These are phyloP conservation scores for Stigmatopora nigra DNA, from an alignment of 2,113 vertebrate species.

Conservation along the genomic window DNA sequence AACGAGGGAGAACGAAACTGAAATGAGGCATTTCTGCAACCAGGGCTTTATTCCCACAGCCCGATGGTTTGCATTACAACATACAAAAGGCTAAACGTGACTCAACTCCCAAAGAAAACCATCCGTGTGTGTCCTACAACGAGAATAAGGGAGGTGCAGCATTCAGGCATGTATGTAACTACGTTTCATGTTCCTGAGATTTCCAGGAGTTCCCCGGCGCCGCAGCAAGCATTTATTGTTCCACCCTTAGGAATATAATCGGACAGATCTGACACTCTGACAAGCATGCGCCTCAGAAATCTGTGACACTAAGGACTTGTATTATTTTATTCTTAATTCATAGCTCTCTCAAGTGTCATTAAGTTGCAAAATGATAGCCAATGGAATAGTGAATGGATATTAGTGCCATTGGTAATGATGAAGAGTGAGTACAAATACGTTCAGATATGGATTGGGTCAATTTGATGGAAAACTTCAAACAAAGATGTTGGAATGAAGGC, in stretches of 20 bases:
- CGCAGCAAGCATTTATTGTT: constrained; percentile 10
- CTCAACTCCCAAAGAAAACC: constrained; percentile 20
- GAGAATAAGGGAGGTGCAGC: constrained; percentile 11
- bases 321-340: constrained; percentile 6
- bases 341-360: constrained; percentile 8
- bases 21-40: constrained; percentile 62
- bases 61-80: constrained; percentile 52
- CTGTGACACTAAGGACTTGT: constrained; percentile 5
- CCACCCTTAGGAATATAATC: constrained; percentile 11
- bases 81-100: constrained; percentile 16
- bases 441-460: not conserved
- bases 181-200: constrained; percentile 5
- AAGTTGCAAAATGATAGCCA: constrained; percentile 6
- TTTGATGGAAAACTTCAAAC: not conserved
- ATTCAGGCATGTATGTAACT: constrained; percentile 11
- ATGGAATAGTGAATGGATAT: not conserved
- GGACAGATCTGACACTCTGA: constrained; percentile 5
- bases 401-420: constrained; percentile 7
- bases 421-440: too few species aligned
- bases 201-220: constrained; percentile 7
- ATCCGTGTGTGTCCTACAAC: constrained; percentile 17
- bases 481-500: not conserved
- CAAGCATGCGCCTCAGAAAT: constrained; percentile 19
- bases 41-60: constrained; percentile 52
- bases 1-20: constrained; percentile 49